Evolutionary conservation across 2,797 vertebrate genomes (phyloP), one percentile per base, ranked within the genome.

Genomic region (Catostomus latipinnis): DNA sequence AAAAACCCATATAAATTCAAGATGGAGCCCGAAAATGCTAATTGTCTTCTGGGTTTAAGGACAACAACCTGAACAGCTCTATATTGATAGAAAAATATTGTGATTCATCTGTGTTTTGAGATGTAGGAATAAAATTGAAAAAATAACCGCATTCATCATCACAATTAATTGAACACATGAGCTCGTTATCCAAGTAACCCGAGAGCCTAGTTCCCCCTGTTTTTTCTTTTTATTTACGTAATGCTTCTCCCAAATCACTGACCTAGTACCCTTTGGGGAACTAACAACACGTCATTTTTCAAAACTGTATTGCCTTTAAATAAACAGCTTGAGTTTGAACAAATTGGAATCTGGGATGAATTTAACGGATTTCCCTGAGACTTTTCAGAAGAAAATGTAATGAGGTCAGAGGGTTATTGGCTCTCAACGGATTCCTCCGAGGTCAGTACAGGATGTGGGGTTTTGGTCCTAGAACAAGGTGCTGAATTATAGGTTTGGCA

Each of bases 401-500:
- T 89, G 90, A 93, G 91, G 90, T 92, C 90, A 92, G 85, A 76
- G 85, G 86, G 87, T 89, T 82, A 80, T 74, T 13, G 74, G 85
- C 88, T 86, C 87, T 73, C 86, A 82, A 85, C 79, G 86, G 34
- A 87, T 34, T 34, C 83, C 89, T 88, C 84, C 46, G n/a, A 65
- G 89, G 89, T 93, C 90, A 88, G 62, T 69, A 87, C 89, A 86
- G 82, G 81, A 87, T 84, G 85, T 60, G 52, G 62, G 78, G 58
- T 77, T 82, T 84, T 22, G 67, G 63, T 82, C 88, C 84, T 83
- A 83, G 81, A 90, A 83, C 84, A 43, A 22, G 69, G 62, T 67
- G 62, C 54, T 90, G 86, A 91, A 91, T 82, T 91, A 92, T 90
- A 86, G 91, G 82, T 82, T 91, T 92, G 91, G 91, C 92, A 92